Conservation (phyloP, 2,797 vertebrate genomes). For the Dermochelys coriacea region DNA sequence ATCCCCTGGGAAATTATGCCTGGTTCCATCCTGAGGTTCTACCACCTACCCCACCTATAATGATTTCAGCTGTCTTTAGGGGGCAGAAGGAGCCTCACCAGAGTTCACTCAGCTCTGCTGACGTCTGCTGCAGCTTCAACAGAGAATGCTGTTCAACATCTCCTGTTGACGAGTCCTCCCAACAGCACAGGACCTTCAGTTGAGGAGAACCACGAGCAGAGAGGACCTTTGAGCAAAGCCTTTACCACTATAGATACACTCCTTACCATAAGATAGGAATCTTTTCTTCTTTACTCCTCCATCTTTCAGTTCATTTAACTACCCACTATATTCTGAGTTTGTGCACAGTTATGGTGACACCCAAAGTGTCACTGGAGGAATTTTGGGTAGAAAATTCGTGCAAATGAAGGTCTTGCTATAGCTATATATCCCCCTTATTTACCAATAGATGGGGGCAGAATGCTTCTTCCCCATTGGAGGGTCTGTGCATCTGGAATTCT, state of each 20-base stretch:
- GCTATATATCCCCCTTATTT: background rate
- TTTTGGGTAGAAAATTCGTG: background rate
- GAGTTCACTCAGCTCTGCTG: background rate
- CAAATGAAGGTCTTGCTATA: background rate
- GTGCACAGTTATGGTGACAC: background rate
- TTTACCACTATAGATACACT: background rate
- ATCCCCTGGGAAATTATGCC: background rate
- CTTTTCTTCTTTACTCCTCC: background rate
- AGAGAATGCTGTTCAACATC: background rate
- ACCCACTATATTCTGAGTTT: background rate
- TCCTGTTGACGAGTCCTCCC: background rate
- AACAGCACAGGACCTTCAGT: background rate
- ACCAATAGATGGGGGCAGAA: background rate
- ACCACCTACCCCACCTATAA: background rate
- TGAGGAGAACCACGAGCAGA: background rate
- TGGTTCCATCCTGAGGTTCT: background rate
- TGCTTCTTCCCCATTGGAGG: background rate
- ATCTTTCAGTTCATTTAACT: background rate
- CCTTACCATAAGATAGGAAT: background rate
- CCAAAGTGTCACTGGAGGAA: background rate
- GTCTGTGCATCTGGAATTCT: background rate
- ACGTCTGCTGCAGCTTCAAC: background rate
- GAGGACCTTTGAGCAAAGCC: background rate
- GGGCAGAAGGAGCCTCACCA: fast-evolving
- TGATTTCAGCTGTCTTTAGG: background rate